Evolutionary conservation across 1,140 invertebrate genomes (phyloP), one percentile per base, ranked within the genome.

Genomic region (Papilio machaon): DNA sequence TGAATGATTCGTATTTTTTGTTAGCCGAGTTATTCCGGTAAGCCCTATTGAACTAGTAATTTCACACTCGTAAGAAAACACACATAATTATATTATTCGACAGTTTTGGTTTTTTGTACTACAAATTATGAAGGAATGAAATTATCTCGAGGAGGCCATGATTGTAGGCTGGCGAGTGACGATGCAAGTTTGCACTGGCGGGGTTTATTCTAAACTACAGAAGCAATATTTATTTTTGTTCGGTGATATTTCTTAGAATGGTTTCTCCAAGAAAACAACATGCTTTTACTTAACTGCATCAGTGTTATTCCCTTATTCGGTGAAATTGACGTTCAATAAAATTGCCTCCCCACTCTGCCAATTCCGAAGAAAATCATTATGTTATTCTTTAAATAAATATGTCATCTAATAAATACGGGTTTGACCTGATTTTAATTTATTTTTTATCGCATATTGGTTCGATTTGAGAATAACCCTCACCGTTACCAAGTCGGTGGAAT

Each of bases 61-160:
- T 93, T 93, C 89, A 91, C 90, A 91, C 90, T 89, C 86, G 85
- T 88, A 89, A 89, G 89, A 90, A 90, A 90, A 91, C 90, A 91
- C 79, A 91, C 90, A 92, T 93, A 93, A 93, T 93, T 92, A 93
- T 86, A 92, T 91, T 88, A 91, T 91, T 91, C 89, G 86, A 87
- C 86, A 87, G 87, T 86, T 84, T 85, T 84, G 83, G 86, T 90
- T 92, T 91, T 93, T 92, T 92, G 89, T 91, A 83, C 90, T 83
- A 90, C 87, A 91, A 92, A 91, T 91, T 92, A 91, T 91, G 84
- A 90, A 89, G 85, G 89, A 87, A 87, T 85, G 81, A 85, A 92
- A 92, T 92, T 91, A 92, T 91, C 88, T 91, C 82, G 90, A 91
- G 88, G 89, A 90, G 87, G 81, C 85, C 86, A 87, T 92, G 91